Evolutionary conservation across 1,140 invertebrate genomes (phyloP), one percentile per base, ranked within the genome.

Genomic region (Ephestia elutella): DNA sequence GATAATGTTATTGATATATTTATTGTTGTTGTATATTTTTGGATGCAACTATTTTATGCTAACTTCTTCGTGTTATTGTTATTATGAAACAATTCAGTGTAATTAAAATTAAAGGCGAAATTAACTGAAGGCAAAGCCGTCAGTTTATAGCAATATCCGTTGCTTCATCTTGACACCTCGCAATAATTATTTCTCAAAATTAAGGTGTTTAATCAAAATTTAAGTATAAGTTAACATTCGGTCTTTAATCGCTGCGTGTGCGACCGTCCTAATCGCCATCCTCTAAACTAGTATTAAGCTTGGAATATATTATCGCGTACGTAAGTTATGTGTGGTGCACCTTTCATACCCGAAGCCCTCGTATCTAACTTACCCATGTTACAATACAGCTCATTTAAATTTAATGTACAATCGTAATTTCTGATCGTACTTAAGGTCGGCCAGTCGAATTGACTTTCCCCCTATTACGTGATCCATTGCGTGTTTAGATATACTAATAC

Each of bases 251-350:
- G 83, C 83, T 81, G 70, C 59, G 68, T 81, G 64, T 79, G 86
- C 83, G 86, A 86, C 86, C 86, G 86, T 88, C 86, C 86, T 82
- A 73, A 78, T 81, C 82, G 86, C 83, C 86, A 88, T 88, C 86
- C 86, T 88, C 86, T 88, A 88, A 88, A 88, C 83, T 88, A 88
- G 83, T 86, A 80, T 81, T 85, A 87, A 85, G 79, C 78, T 82
- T 80, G 58, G 72, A 74, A 58, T 71, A 77, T 68, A 70, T 60
- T 79, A 77, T 76, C 64, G 65, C 72, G 56, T 75, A 71, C 70
- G 50, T 77, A 77, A 70, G 65, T 62, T 72, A 78, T 73, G 71
- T 81, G 73, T 80, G 72, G 66, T 21, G 35, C 18, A 44, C 54
- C 9, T 56, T 20, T 30, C 3, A 10, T 10, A 10, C 9, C 30